Evolutionary conservation across 1,140 invertebrate species (phyloP).

Genomic region (Arctopsyche grandis): DNA sequence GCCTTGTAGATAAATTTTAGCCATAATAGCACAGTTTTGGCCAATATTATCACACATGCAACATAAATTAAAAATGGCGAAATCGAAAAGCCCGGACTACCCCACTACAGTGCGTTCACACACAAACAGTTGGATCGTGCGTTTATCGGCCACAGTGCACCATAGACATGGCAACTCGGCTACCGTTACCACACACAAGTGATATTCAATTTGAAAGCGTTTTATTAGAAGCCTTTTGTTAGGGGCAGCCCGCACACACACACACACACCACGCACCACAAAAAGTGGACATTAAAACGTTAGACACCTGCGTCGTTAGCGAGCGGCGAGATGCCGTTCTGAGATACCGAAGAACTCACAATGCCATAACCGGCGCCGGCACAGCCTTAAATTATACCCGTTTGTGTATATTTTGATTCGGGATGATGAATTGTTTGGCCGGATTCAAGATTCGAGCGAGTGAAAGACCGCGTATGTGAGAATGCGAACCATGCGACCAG

Average conservation of each 20-base stretch:
- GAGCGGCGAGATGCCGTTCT: constrained; percentile 24
- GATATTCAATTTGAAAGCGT: constrained; percentile 52
- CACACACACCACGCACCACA: constrained; percentile 16
- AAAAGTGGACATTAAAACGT: constrained; percentile 47
- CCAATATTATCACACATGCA: too few relatives aligned
- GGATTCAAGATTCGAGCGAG: not conserved
- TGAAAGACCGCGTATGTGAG: not conserved
- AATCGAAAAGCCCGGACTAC: too few relatives aligned
- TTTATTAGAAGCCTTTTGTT: constrained; percentile 51
- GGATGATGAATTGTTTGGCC: constrained; percentile 42
- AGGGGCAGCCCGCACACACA: not conserved
- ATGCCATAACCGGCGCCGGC: not conserved
- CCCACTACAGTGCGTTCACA: too few relatives aligned
- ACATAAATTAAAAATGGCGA: too few relatives aligned
- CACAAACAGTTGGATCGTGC: too few relatives aligned
- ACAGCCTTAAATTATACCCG: constrained; percentile 39
- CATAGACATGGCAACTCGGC: constrained; percentile 26
- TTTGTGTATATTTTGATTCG: constrained; percentile 44
- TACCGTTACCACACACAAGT: constrained; percentile 45
- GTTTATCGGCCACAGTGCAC: not conserved
- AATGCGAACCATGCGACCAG: not conserved
- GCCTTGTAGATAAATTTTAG: too few relatives aligned
- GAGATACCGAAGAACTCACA: constrained; percentile 25
- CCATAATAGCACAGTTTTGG: too few relatives aligned
- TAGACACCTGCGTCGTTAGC: constrained; percentile 46